Evolutionary conservation across 2,113 vertebrate species (phyloP), one percentile per base, ranked within the genome.

Genomic region (Oceanodroma tethys): DNA sequence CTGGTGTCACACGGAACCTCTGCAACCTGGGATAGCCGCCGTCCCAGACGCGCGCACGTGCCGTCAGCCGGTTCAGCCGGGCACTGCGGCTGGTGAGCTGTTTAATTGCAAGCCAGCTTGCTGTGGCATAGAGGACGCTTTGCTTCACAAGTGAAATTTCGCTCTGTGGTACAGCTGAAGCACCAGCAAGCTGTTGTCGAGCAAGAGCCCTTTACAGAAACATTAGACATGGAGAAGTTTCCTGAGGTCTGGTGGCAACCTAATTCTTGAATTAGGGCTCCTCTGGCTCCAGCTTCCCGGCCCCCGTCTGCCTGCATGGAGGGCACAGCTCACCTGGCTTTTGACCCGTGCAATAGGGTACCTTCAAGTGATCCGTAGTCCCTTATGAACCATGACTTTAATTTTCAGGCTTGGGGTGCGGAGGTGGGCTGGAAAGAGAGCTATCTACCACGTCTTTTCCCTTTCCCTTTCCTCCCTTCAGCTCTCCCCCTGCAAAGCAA

Each of bases 21-120:
- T 78, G 68, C 30, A 58, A 0, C 40, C 40, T 9, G 20, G 48
- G 72, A 22, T 16, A 84, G 40, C 29, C 11, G 9, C 32, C 1
- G 2, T 22, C 53, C 32, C 71, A 14, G 50, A 52, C 1, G 4
- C 9, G 13, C 5, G 2, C 3, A 0, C 1, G 0, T 14, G 36
- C 67, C 72, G 38, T 22, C 73, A 43, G 50, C 17, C 12, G 2
- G 10, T 50, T 76, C 81, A 73, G 17, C 67, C 72, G 43, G 22
- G 29, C 36, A 10, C 42, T 32, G 58, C 1, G 6, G 9, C 63
- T 56, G 58, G 10, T 16, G 12, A 66, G 34, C 13, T 89, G 8
- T 43, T 74, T 18, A 7, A 27, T 0, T 48, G 38, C 60, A 53
- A 67, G 30, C 27, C 70, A 55, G 38, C 27, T 66, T 53, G 30